Evolutionary conservation across 2,888 invertebrate species (phyloP), one percentile per base, ranked within the genome.

Genomic region (Thereva nobilitata): DNA sequence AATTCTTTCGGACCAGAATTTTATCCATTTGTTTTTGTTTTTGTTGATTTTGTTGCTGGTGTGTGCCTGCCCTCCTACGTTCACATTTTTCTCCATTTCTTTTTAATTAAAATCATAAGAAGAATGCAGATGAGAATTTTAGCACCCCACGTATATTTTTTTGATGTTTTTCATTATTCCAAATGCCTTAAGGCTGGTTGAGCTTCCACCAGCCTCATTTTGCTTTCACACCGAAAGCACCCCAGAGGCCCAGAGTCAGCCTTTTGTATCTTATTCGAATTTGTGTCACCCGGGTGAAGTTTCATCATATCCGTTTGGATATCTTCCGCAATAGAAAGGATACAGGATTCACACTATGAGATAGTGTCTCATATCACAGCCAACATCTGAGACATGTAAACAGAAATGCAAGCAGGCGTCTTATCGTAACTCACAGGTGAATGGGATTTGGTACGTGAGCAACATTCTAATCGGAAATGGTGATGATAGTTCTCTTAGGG

Each of bases 81-180:
- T 49, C 50, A 49, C 40, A 34, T 50, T 50, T 40, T 61, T 61
- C 38, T 40, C 41, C 49, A 61, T 61, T 61, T 61, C 61, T 61
- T 61, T 61, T 61, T 61, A 61, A 61, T 61, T 61, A 61, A 61
- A 61, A 61, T 61, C 61, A 50, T 61, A 61, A 61, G 61, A 10
- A 61, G 50, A 50, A 49, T 50, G 61, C 50, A 44, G 50, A 61
- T 61, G 61, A 50, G 50, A 61, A 61, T 61, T 61, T 61, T 50
- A 61, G 61, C 61, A 50, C 49, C 49, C 49, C 50, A 61, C 50
- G 50, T 61, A 61, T 61, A 49, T 35, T 53, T 61, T 61, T 61
- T 61, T 61, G 61, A 61, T 61, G 61, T 50, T 61, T 61, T 61
- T 61, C 61, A 61, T 61, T 61, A 61, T 61, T 50, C 61, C 50